A percentile compares a stretch with the other conserved stretches of the same genome.
These are phyloP conservation scores for Gambusia yucatana DNA, from an alignment of 2,797 vertebrate genomes.

Conservation along the genomic window DNA sequence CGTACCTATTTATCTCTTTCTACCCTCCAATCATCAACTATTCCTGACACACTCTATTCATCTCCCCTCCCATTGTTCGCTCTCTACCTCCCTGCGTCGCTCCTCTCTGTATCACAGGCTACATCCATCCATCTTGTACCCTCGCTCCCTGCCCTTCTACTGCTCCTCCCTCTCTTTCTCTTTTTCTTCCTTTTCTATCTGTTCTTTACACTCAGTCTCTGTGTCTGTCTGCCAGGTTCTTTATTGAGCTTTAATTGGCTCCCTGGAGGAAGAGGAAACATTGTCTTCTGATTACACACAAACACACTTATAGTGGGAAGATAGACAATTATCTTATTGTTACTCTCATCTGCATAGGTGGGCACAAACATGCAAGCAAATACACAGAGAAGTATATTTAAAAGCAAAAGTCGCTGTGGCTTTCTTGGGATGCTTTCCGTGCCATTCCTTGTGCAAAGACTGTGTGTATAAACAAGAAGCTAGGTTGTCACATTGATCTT, in stretches of 20 bases:
- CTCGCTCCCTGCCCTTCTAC: conserved; percentile 54
- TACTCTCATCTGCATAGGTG: conserved; percentile 48
- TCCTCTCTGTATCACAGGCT: conserved; percentile 53
- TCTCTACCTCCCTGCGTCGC: conserved; percentile 50
- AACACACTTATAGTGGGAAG: conserved; percentile 56
- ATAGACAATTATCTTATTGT: conserved; percentile 67
- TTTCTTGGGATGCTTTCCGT: conserved; percentile 44
- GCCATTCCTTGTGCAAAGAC: conserved; percentile 19
- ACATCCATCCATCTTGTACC: conserved; percentile 67
- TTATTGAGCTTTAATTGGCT: conserved; percentile 79
- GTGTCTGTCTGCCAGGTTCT: conserved; percentile 54
- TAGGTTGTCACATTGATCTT: conserved; percentile 34
- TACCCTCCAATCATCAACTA: conserved; percentile 67
- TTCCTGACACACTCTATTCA: conserved; percentile 67
- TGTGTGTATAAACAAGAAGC: conserved; percentile 34
- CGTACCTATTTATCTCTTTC: conserved; percentile 57
- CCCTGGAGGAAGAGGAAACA: conserved; percentile 71
- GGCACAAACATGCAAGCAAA: conserved; percentile 21
- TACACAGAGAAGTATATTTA: conserved; percentile 37
- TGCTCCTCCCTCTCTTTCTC: conserved; percentile 31
- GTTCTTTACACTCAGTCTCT: conserved; percentile 39
- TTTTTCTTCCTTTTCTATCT: conserved; percentile 24
- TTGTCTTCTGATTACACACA: conserved; percentile 74
- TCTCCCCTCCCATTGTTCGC: conserved; percentile 64
- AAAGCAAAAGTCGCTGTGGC: conserved; percentile 33